A percentile compares a stretch with the other conserved stretches of the same genome.
Conservation (phyloP, 2,797 vertebrate genomes). For the Anableps anableps region DNA sequence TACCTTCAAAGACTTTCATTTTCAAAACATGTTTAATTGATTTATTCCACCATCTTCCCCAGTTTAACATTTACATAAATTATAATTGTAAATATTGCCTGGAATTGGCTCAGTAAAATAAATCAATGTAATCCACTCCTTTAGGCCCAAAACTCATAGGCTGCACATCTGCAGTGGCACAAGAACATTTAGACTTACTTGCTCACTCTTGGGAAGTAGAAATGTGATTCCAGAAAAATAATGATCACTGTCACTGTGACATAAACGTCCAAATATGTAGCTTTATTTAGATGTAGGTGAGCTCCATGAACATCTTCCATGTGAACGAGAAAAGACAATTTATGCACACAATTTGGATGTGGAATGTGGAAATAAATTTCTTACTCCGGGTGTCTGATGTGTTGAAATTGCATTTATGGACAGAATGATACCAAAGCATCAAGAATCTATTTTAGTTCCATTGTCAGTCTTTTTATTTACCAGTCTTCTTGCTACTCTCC, state of each 20-base stretch:
- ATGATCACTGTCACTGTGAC: no score
- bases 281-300: background rate
- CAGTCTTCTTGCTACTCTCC: background rate
- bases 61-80: conserved; percentile 51
- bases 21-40: conserved; percentile 9
- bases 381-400: background rate
- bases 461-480: background rate
- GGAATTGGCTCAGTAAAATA: conserved; percentile 49
- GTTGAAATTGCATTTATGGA: background rate
- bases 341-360: background rate
- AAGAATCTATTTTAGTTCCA: background rate
- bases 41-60: conserved; percentile 39
- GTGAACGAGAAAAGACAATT: background rate
- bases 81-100: conserved; percentile 54
- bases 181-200: background rate
- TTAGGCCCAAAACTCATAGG: background rate
- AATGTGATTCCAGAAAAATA: background rate
- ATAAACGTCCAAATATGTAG: no score
- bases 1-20: conserved; percentile 37
- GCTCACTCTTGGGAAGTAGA: background rate
- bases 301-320: background rate
- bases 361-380: background rate
- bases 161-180: background rate
- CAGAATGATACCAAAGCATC: background rate
- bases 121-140: conserved; percentile 40